phyloP scores from a whole-genome alignment of 35 echinoderm and acorn worm genomes.

The Apostichopus parvimensis region DNA sequence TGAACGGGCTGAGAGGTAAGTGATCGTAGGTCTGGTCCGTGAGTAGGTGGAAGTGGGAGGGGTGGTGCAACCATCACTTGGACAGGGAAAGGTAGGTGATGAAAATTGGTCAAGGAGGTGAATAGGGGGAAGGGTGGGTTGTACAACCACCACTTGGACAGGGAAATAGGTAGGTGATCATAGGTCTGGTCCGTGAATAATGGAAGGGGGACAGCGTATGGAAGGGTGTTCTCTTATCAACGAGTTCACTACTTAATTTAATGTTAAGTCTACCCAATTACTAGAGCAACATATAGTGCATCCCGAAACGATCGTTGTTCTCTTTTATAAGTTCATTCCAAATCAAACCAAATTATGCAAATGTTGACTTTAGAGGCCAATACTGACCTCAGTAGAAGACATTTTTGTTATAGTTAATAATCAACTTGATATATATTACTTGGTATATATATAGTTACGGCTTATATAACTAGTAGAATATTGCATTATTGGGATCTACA shows the following conservation, averaged over 20 bases:
- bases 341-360: too few relatives aligned
- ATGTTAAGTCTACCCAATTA: too few relatives aligned
- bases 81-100: conserved; percentile 60
- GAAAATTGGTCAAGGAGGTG: neutral
- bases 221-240: conserved; percentile 71
- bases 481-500: neutral
- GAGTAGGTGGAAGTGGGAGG: too few relatives aligned
- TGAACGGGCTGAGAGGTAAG: conserved; percentile 63
- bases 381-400: too few relatives aligned
- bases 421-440: too few relatives aligned
- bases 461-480: neutral
- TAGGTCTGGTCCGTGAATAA: neutral
- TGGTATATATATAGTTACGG: neutral
- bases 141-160: conserved; percentile 78
- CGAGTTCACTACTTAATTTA: too few relatives aligned
- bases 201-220: too few relatives aligned
- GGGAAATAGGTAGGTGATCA: conserved; percentile 42
- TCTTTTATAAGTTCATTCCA: too few relatives aligned
- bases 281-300: too few relatives aligned
- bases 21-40: neutral
- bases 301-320: too few relatives aligned
- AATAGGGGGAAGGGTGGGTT: neutral
- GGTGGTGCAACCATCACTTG: conserved; percentile 81
- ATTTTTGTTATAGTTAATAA: too few relatives aligned
- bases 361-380: too few relatives aligned